Evolutionary conservation across 53 echinoderm and acorn worm genomes (phyloP).

Genomic region (Antedon mediterranea): DNA sequence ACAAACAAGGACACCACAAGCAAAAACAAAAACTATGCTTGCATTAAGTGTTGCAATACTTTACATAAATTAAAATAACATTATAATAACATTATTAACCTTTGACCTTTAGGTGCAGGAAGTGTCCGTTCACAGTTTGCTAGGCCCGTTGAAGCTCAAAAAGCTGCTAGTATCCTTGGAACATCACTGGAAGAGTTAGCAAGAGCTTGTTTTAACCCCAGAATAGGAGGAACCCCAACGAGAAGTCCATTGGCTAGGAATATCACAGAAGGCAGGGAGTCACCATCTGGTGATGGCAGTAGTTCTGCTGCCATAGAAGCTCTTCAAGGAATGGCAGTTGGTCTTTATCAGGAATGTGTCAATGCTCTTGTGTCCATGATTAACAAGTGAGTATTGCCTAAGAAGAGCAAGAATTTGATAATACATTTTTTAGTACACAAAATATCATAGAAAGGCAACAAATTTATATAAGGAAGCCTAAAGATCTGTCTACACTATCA

Average conservation of each 20-base stretch:
- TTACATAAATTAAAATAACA: too few species aligned
- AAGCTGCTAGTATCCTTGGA: slow-evolving; percentile 62
- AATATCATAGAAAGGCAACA: too few species aligned
- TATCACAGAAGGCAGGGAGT: slow-evolving; percentile 24
- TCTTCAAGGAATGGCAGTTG: slow-evolving; percentile 83
- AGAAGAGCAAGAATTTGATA: too few species aligned
- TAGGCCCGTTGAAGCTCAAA: slow-evolving; percentile 80
- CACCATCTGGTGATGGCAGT: slow-evolving; percentile 6
- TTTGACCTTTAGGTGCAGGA: slow-evolving; percentile 28
- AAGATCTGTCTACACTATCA: too few species aligned
- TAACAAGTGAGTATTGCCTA: slow-evolving; percentile 73
- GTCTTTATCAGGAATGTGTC: slow-evolving; percentile 76
- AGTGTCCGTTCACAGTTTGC: slow-evolving; percentile 76
- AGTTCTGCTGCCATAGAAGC: slow-evolving; percentile 35
- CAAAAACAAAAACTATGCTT: too few species aligned
- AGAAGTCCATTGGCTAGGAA: slow-evolving; percentile 23
- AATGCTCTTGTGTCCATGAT: slow-evolving; percentile 79
- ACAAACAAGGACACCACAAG: too few species aligned
- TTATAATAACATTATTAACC: background rate
- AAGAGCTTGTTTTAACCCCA: slow-evolving; percentile 69
- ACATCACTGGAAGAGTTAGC: slow-evolving; percentile 61
- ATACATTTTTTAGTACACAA: too few species aligned
- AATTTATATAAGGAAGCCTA: too few species aligned
- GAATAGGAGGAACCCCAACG: slow-evolving; percentile 38
- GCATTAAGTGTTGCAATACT: too few species aligned